Conservation (phyloP, 2,113 vertebrate genomes). For the Pleuronectes platessa region DNA sequence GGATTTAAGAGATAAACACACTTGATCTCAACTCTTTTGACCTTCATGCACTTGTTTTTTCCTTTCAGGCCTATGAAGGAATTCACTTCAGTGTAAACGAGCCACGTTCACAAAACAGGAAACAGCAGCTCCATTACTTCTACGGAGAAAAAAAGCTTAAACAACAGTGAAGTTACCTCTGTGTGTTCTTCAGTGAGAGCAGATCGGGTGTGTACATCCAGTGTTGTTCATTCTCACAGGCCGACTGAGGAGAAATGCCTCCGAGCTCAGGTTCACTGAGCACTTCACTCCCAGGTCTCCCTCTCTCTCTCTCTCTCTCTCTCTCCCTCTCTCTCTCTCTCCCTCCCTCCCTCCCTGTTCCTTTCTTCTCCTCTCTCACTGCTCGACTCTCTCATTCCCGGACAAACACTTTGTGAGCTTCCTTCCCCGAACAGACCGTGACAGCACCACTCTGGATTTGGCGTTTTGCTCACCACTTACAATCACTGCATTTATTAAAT, state of each 20-base stretch:
- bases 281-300: slow-evolving; percentile 13
- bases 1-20: no score
- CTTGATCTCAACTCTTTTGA: no score
- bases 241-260: slow-evolving; percentile 28
- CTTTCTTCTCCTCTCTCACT: background rate
- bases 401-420: slow-evolving; percentile 26
- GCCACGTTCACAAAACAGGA: background rate
- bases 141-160: background rate
- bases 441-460: slow-evolving; percentile 2
- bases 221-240: background rate
- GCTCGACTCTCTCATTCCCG: slow-evolving; percentile 39
- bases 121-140: background rate
- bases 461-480: background rate
- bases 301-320: background rate
- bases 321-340: background rate
- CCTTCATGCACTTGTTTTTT: no score
- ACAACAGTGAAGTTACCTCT: slow-evolving; percentile 37
- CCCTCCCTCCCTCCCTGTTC: background rate
- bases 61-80: background rate
- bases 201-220: background rate
- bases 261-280: slow-evolving; percentile 36
- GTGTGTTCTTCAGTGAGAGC: slow-evolving; percentile 1
- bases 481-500: background rate
- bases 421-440: slow-evolving; percentile 58
- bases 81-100: background rate